Evolutionary conservation across 2,113 vertebrate species (phyloP).

Genomic region (Chrysochloris asiatica): DNA sequence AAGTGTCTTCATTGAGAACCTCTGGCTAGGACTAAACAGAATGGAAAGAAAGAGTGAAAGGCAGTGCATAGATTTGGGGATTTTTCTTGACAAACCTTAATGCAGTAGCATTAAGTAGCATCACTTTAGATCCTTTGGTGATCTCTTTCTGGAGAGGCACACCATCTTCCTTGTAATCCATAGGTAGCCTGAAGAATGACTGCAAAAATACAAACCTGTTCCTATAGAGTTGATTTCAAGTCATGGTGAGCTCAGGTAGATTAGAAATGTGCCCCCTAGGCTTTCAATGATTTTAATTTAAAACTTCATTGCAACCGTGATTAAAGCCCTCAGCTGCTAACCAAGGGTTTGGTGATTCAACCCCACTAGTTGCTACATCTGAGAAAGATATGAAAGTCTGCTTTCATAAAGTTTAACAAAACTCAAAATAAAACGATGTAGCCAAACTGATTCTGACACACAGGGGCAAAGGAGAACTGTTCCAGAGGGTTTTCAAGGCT

Average conservation of each 20-base stretch:
- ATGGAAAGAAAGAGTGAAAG: neutral
- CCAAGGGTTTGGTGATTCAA: too few species aligned
- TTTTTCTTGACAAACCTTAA: neutral
- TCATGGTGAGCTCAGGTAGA: neutral
- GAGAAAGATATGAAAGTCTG: too few species aligned
- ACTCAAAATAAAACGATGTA: too few species aligned
- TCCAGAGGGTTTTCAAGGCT: too few species aligned
- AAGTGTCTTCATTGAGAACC: neutral
- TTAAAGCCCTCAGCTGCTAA: neutral
- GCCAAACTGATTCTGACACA: too few species aligned
- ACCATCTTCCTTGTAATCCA: neutral
- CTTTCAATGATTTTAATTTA: neutral
- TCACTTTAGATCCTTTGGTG: neutral
- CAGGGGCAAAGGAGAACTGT: too few species aligned
- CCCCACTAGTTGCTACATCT: too few species aligned
- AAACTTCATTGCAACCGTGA: neutral
- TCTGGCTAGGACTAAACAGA: neutral
- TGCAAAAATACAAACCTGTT: too few species aligned
- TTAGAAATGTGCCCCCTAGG: neutral
- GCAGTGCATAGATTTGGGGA: fast-evolving
- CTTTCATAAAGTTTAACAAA: too few species aligned
- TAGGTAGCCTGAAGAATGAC: too few species aligned
- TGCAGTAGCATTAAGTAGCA: neutral
- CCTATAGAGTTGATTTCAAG: neutral
- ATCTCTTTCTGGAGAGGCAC: neutral